phyloP scores from a whole-genome alignment of 2,888 invertebrate species.

The Halictus quadricinctus region DNA sequence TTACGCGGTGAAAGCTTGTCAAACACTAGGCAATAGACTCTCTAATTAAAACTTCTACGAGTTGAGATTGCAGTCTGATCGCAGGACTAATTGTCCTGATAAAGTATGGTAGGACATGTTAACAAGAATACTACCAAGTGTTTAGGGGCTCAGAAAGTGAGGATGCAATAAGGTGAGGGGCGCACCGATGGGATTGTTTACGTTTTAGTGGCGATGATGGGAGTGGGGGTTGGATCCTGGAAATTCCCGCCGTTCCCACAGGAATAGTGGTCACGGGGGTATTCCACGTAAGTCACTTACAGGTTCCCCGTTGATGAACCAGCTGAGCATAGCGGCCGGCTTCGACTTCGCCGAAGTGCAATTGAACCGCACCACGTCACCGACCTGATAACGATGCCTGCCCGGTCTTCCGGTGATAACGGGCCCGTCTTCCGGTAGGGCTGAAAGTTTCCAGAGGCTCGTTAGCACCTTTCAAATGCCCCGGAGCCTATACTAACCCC shows the following conservation, averaged over 20 bases:
- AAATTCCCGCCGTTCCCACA: neutral
- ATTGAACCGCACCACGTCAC: constrained; percentile 91
- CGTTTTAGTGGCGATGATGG: neutral
- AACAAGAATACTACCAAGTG: neutral
- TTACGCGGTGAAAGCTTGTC: neutral
- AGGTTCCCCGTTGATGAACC: constrained; percentile 94
- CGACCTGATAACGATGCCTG: constrained; percentile 91
- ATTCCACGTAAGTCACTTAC: constrained; percentile 74
- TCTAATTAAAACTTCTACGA: neutral
- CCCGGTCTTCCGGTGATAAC: constrained; percentile 88
- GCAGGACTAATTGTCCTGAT: neutral
- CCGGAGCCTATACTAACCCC: constrained; percentile 5
- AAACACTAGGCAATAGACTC: neutral
- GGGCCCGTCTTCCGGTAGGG: constrained; percentile 91
- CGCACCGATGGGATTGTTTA: neutral
- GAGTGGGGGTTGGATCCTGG: neutral
- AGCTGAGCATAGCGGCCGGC: constrained; percentile 91
- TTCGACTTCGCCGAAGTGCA: constrained; percentile 93
- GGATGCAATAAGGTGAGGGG: neutral
- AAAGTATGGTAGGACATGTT: neutral
- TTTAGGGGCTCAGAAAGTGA: neutral
- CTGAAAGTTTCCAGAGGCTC: constrained; percentile 82
- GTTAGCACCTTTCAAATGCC: constrained; percentile 13
- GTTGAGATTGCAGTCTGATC: neutral
- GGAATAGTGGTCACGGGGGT: neutral